Evolutionary conservation across 2,888 invertebrate genomes (phyloP).

Genomic region (Sepiola atlantica): DNA sequence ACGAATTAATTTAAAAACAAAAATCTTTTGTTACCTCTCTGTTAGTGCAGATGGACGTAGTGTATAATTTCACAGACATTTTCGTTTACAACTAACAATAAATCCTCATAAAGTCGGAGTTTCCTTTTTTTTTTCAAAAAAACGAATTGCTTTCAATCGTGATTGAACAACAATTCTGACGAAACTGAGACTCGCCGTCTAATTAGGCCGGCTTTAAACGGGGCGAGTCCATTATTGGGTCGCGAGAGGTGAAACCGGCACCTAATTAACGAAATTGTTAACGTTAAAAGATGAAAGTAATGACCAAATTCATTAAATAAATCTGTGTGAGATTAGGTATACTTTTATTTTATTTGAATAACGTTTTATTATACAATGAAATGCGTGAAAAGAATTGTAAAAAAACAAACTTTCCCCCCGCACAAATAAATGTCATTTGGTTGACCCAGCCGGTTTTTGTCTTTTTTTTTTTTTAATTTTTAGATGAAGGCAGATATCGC

Average conservation of each 20-base stretch:
- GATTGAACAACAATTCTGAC: not conserved
- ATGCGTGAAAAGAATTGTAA: not conserved
- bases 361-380: not conserved
- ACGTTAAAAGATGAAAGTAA: not conserved
- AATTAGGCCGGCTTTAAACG: not conserved
- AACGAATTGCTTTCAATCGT: not conserved
- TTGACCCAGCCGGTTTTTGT: not conserved
- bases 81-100: not conserved
- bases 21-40: not conserved
- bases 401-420: not conserved
- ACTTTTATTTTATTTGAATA: not conserved
- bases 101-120: not conserved
- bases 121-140: not conserved
- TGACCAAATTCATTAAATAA: not conserved
- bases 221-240: not conserved
- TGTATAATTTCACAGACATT: conserved; percentile 20
- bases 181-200: not conserved
- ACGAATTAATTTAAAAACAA: too few relatives aligned
- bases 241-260: not conserved
- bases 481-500: not conserved
- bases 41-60: not conserved
- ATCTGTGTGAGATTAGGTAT: not conserved
- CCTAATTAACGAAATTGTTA: not conserved
- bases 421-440: not conserved
- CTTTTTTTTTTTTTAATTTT: not conserved